Conservation (phyloP, 2,888 invertebrate species). For the Mechanitis mazaeus region DNA sequence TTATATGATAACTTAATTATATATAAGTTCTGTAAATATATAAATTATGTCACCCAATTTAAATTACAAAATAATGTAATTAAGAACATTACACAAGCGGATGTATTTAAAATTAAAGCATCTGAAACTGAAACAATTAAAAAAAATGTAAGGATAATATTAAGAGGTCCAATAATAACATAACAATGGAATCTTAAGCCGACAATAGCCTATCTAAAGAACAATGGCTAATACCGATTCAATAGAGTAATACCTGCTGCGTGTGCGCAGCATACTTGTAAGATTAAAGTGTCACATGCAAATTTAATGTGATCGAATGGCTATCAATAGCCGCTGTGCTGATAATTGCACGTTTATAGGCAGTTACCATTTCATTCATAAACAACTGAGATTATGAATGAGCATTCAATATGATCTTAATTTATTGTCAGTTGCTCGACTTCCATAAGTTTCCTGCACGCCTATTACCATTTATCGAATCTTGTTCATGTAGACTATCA, state of each 20-base stretch:
- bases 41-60: conserved; percentile 16
- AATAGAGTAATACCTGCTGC: conserved; percentile 40
- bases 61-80: conserved; percentile 14
- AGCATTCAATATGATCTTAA: conserved; percentile 57
- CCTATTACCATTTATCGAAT: conserved; percentile 66
- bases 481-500: conserved; percentile 51
- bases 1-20: conserved; percentile 33
- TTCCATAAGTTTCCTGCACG: conserved; percentile 63
- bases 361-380: conserved; percentile 68
- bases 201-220: conserved; percentile 54
- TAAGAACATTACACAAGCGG: neutral
- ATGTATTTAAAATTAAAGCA: neutral
- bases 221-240: conserved; percentile 60
- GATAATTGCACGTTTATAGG: conserved; percentile 61
- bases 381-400: conserved; percentile 70
- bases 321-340: conserved; percentile 58
- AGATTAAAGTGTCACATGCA: conserved; percentile 47
- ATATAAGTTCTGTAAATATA: conserved; percentile 14
- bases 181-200: conserved; percentile 49
- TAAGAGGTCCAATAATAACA: conserved; percentile 27
- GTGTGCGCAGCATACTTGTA: conserved; percentile 30
- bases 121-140: neutral
- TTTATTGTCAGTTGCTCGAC: conserved; percentile 53
- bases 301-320: conserved; percentile 50
- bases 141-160: conserved; percentile 11